These are phyloP conservation scores for Melanophora roralis DNA, from an alignment of 2,888 invertebrate species.

Conservation along the genomic window DNA sequence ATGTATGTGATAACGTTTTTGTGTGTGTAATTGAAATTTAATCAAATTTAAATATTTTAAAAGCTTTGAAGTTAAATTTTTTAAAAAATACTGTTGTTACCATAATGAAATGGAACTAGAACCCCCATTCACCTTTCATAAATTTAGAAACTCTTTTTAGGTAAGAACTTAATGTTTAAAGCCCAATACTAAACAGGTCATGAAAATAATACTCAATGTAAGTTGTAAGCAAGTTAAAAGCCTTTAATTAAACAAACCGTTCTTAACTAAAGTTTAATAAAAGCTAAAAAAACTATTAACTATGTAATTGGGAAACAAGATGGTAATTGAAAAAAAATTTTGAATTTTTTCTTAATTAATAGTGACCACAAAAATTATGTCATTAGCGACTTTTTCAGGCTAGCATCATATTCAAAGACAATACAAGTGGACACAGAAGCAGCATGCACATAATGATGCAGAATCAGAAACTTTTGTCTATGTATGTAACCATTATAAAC, in stretches of 20 bases:
- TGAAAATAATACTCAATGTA: conserved; percentile 31
- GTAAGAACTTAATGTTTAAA: too few relatives aligned
- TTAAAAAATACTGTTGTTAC: too few relatives aligned
- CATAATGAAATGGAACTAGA: too few relatives aligned
- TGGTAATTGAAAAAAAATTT: conserved; percentile 24
- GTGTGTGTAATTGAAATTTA: too few relatives aligned
- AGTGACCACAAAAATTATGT: conserved; percentile 62
- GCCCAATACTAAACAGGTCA: conserved; percentile 49
- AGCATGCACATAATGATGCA: conserved; percentile 2
- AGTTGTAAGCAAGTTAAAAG: too few relatives aligned
- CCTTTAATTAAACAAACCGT: too few relatives aligned
- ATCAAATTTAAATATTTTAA: too few relatives aligned
- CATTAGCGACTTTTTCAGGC: conserved; percentile 61
- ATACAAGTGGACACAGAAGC: conserved; percentile 4
- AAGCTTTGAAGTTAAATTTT: too few relatives aligned
- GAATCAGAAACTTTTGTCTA: not conserved
- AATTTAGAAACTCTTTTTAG: too few relatives aligned
- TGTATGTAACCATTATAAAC: too few relatives aligned
- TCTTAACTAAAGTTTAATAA: not conserved
- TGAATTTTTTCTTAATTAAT: conserved; percentile 51
- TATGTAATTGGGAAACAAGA: not conserved
- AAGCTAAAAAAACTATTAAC: not conserved
- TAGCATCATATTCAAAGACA: conserved; percentile 7
- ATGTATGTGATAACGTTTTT: too few relatives aligned
- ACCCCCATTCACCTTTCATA: too few relatives aligned